These are phyloP conservation scores for Ylistrum balloti DNA, from an alignment of 1,140 invertebrate genomes.

Conservation along the genomic window DNA sequence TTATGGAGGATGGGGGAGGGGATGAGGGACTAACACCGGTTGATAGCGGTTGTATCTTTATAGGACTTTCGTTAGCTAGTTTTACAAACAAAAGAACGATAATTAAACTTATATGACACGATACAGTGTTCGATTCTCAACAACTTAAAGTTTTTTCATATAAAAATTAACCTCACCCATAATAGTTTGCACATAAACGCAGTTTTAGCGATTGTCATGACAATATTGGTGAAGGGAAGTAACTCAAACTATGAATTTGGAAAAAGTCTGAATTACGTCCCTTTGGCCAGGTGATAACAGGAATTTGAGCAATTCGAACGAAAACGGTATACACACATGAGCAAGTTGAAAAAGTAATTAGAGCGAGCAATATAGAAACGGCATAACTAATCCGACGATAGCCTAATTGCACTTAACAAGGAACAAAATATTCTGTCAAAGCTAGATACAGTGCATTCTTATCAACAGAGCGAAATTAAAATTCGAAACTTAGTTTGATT, in stretches of 20 bases:
- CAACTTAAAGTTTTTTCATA: too few relatives aligned
- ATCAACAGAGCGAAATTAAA: neutral
- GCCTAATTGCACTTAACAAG: conserved; percentile 27
- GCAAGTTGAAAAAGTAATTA: neutral
- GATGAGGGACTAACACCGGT: too few relatives aligned
- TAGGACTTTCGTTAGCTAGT: too few relatives aligned
- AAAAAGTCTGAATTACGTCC: neutral
- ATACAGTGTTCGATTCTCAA: too few relatives aligned
- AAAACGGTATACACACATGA: neutral
- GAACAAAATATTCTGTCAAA: neutral
- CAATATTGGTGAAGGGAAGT: neutral
- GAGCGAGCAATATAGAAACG: neutral
- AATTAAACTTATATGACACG: too few relatives aligned
- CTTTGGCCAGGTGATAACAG: neutral
- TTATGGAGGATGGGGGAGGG: too few relatives aligned
- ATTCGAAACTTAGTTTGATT: neutral
- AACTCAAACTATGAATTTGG: neutral
- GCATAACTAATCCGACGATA: neutral
- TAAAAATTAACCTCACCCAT: too few relatives aligned
- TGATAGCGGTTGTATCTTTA: too few relatives aligned
- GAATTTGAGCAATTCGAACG: neutral
- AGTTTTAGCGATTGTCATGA: too few relatives aligned
- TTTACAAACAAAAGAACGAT: too few relatives aligned
- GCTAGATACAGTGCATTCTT: neutral
- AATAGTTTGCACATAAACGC: too few relatives aligned